A percentile compares a stretch with the other conserved stretches of the same genome.
These are phyloP conservation scores for Agrypnus murinus DNA, from an alignment of 2,888 invertebrate genomes.

Conservation along the genomic window DNA sequence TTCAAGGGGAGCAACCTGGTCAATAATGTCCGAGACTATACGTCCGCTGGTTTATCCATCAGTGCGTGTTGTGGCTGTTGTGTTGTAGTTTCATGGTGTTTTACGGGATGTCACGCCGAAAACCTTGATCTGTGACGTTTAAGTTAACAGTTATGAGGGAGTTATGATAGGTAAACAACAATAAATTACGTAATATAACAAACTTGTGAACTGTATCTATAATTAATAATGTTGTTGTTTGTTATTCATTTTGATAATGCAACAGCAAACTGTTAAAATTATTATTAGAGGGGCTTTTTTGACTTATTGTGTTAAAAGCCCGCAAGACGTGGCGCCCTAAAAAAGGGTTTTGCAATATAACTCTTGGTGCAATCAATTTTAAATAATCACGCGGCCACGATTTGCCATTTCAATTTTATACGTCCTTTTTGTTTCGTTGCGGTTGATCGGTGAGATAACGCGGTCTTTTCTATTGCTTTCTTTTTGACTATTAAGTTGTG, in stretches of 20 bases:
- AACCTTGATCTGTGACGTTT: conserved; percentile 24
- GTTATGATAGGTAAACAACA: conserved; percentile 48
- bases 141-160: conserved; percentile 34
- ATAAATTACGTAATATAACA: no score
- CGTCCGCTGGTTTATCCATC: conserved; percentile 43
- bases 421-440: conserved; percentile 21
- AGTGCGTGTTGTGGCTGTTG: conserved; percentile 49
- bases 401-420: conserved; percentile 46
- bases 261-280: no score
- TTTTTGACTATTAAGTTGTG: background rate
- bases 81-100: conserved; percentile 38
- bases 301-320: no score
- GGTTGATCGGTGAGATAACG: background rate
- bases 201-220: no score
- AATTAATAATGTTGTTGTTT: no score
- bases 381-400: conserved; percentile 37
- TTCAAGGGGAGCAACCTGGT: conserved; percentile 66
- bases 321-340: conserved; percentile 39
- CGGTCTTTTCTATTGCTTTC: conserved; percentile 16
- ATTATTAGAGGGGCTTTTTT: no score
- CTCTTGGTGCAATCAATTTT: conserved; percentile 13
- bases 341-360: conserved; percentile 41
- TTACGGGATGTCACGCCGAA: conserved; percentile 28
- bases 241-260: no score
- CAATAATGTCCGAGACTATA: conserved; percentile 63